Percentiles rank a stretch among this genome's conserved stretches.
These are phyloP conservation scores for Desmodus rotundus DNA, from an alignment of 2,113 vertebrate genomes.

Conservation along the genomic window DNA sequence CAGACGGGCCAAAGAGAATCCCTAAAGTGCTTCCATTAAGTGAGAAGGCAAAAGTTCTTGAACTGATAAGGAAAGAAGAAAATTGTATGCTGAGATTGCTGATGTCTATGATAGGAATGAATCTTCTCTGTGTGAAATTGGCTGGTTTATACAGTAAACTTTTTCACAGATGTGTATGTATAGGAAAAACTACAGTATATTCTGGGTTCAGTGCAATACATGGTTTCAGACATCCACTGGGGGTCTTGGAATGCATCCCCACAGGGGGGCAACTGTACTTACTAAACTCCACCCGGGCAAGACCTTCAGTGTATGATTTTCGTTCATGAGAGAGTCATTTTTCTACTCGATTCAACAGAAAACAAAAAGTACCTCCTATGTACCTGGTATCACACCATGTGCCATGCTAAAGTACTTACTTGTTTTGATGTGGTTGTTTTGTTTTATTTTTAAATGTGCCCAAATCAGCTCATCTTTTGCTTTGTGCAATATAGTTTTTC, in stretches of 20 bases:
- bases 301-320: background rate
- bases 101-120: background rate
- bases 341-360: background rate
- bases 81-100: background rate
- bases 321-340: background rate
- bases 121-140: background rate
- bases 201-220: background rate
- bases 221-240: background rate
- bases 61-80: background rate
- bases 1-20: background rate
- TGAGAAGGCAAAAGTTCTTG: background rate
- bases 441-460: slow-evolving; percentile 6
- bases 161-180: background rate
- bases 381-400: background rate
- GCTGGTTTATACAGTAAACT: background rate
- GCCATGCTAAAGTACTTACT: background rate
- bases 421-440: background rate
- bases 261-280: background rate
- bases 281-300: slow-evolving; percentile 27
- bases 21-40: background rate
- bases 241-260: background rate
- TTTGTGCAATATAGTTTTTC: background rate
- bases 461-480: background rate
- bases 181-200: background rate
- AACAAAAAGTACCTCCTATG: background rate